Evolutionary conservation across 92 coral and sea anemone species (phyloP).

Genomic region (Epizoanthus stellaris): DNA sequence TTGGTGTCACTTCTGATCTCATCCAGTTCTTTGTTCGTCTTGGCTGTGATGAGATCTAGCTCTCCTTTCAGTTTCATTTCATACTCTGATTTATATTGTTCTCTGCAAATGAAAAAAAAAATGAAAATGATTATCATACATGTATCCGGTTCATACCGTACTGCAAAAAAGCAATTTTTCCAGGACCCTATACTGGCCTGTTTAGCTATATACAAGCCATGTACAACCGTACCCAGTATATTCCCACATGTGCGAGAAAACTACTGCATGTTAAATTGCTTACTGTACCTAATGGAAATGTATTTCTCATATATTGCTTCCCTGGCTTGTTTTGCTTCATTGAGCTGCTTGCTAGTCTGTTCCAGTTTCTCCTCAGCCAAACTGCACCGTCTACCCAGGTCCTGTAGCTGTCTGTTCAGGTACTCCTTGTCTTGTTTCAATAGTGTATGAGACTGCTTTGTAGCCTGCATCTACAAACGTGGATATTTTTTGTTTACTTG

Average conservation of each 20-base stretch:
- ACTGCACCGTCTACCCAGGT: slow-evolving; percentile 78
- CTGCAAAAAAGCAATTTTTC: too few species aligned
- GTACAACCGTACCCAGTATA: too few species aligned
- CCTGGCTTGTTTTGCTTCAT: slow-evolving; percentile 82
- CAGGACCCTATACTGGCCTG: too few species aligned
- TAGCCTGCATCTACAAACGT: slow-evolving; percentile 70
- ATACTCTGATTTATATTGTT: slow-evolving; percentile 95
- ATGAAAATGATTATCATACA: not conserved
- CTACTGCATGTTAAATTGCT: not conserved
- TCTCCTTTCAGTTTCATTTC: slow-evolving; percentile 89
- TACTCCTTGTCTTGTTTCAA: slow-evolving; percentile 98
- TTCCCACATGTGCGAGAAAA: too few species aligned
- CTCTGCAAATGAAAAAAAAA: slow-evolving; percentile 56
- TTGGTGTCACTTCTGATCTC: slow-evolving; percentile 82
- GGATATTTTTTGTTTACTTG: too few species aligned
- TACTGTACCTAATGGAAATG: slow-evolving; percentile 75
- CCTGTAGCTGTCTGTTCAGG: slow-evolving; percentile 83
- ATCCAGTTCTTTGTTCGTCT: slow-evolving; percentile 85
- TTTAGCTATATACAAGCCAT: too few species aligned
- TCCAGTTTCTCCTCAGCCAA: slow-evolving; percentile 85
- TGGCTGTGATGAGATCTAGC: slow-evolving; percentile 81
- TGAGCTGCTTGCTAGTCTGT: slow-evolving; percentile 75
- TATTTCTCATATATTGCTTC: slow-evolving; percentile 94
- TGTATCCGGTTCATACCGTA: too few species aligned
- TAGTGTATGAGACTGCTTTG: slow-evolving; percentile 88